These are phyloP conservation scores for Megalopta genalis DNA, from an alignment of 1,140 invertebrate genomes.

Conservation along the genomic window DNA sequence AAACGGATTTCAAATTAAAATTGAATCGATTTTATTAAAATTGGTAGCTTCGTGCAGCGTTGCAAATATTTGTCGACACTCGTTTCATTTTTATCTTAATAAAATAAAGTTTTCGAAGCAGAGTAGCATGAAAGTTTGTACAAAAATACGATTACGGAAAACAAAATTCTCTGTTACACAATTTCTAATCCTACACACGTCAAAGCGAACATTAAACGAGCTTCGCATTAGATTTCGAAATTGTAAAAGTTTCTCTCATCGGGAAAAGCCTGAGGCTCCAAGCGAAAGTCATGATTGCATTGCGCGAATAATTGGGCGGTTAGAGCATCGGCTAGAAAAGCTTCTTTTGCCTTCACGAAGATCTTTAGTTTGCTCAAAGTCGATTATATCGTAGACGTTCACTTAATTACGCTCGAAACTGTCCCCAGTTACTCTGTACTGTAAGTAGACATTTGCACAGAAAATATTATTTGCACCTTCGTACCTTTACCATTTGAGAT, in stretches of 20 bases:
- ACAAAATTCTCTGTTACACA: neutral
- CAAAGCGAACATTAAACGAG: neutral
- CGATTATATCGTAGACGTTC: neutral
- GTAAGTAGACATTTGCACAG: neutral
- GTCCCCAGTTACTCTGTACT: neutral
- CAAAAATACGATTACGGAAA: neutral
- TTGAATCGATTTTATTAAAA: too few relatives aligned
- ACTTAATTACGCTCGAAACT: neutral
- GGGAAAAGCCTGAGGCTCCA: neutral
- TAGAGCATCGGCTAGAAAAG: slow-evolving; percentile 2
- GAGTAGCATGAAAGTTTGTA: neutral
- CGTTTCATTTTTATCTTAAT: neutral
- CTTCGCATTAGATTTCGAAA: neutral
- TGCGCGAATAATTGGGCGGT: slow-evolving; percentile 12
- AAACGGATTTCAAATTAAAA: too few relatives aligned
- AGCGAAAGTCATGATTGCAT: slow-evolving; percentile 20
- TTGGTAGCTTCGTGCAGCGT: too few relatives aligned
- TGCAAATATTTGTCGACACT: too few relatives aligned
- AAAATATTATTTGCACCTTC: neutral
- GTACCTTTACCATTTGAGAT: too few relatives aligned
- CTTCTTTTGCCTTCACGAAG: slow-evolving; percentile 18
- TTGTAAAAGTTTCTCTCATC: neutral
- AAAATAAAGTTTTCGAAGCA: neutral
- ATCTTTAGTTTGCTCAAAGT: slow-evolving; percentile 5
- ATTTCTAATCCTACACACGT: neutral